phyloP scores from a whole-genome alignment of 2,888 invertebrate species.

The Cerastis leucographa region DNA sequence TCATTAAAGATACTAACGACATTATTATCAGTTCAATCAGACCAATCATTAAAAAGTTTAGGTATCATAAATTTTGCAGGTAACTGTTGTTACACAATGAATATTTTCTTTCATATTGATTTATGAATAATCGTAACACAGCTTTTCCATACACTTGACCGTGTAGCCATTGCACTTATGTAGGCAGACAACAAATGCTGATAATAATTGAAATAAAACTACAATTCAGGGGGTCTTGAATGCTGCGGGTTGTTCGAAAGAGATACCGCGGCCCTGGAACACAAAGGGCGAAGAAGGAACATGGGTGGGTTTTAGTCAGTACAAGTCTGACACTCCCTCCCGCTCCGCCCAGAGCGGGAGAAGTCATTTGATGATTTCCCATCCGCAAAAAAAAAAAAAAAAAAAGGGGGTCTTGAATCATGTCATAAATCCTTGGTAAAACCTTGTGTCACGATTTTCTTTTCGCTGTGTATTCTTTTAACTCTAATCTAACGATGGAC shows the following conservation, averaged over 20 bases:
- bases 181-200: neutral
- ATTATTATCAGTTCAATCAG: constrained; percentile 8
- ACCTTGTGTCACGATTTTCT: neutral
- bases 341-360: too few species aligned
- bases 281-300: too few species aligned
- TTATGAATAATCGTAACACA: neutral
- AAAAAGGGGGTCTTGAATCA: neutral
- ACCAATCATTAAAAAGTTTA: neutral
- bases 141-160: neutral
- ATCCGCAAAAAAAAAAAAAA: too few species aligned
- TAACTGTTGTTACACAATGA: neutral
- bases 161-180: neutral
- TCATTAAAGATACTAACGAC: constrained; percentile 14
- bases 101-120: neutral
- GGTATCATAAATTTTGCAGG: neutral
- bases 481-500: too few species aligned
- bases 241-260: too few species aligned
- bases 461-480: neutral
- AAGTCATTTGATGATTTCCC: too few species aligned
- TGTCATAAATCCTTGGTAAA: neutral
- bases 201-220: neutral
- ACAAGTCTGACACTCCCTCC: too few species aligned
- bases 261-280: too few species aligned
- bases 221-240: neutral
- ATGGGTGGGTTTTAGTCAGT: too few species aligned